Evolutionary conservation across 30 jellyfish, hydroid and myxozoan genomes (phyloP).

Genomic region (Turritopsis dohrnii): DNA sequence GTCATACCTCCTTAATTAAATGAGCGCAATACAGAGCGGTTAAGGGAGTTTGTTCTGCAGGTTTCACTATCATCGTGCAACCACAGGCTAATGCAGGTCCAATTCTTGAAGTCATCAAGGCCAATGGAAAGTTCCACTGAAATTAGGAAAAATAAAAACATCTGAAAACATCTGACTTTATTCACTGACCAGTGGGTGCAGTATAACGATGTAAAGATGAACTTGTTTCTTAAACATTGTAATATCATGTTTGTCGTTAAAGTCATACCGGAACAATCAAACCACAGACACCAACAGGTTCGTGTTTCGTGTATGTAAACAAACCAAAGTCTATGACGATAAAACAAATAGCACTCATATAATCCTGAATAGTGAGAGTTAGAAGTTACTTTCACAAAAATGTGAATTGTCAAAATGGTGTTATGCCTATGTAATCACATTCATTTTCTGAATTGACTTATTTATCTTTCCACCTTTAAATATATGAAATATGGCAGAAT

Average conservation of each 20-base stretch:
- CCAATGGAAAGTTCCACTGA: constrained; percentile 92
- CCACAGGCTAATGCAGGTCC: constrained; percentile 99
- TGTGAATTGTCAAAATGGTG: too few species aligned
- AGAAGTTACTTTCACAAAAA: background rate
- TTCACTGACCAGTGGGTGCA: background rate
- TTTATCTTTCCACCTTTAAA: too few species aligned
- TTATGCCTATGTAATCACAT: too few species aligned
- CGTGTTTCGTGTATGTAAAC: constrained; percentile 75
- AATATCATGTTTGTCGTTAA: background rate
- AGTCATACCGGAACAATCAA: constrained; percentile 75
- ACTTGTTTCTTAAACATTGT: background rate
- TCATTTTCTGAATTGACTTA: too few species aligned
- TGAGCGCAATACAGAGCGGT: constrained; percentile 83
- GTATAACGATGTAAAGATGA: background rate
- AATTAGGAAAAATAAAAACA: background rate
- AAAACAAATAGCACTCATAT: background rate
- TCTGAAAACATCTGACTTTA: background rate
- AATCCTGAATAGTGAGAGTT: background rate
- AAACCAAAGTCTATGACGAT: constrained; percentile 53
- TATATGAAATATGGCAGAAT: too few species aligned
- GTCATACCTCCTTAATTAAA: constrained; percentile 64
- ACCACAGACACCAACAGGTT: constrained; percentile 95
- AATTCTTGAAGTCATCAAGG: constrained; percentile 78
- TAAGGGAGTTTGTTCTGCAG: constrained; percentile 96
- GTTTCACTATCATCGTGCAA: constrained; percentile 72